Conservation (phyloP, 2,797 vertebrate species). For the Adrianichthys oophorus region DNA sequence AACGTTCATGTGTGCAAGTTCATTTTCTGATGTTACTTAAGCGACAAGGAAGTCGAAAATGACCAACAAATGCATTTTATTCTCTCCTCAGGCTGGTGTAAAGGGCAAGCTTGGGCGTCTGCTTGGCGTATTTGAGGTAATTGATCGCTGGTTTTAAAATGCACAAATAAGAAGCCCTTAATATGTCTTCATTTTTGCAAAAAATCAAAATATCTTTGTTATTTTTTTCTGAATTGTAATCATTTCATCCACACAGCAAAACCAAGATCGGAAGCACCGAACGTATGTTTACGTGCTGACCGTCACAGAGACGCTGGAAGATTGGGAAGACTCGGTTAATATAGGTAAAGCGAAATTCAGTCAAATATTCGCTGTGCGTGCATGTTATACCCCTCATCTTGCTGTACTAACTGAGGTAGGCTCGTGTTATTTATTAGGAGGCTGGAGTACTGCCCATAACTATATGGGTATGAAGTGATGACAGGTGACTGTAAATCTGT, state of each 20-base stretch:
- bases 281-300: conserved; percentile 97
- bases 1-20: conserved; percentile 5
- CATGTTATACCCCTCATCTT: neutral
- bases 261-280: conserved; percentile 96
- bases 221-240: conserved; percentile 4
- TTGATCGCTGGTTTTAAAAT: neutral
- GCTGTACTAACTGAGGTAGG: conserved; percentile 2
- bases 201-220: no score
- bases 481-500: conserved; percentile 52
- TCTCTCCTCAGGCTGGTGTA: conserved; percentile 87
- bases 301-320: conserved; percentile 96
- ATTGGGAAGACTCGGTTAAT: conserved; percentile 97
- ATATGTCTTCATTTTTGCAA: neutral
- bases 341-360: conserved; percentile 81
- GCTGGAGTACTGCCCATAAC: neutral
- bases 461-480: conserved; percentile 24
- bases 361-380: conserved; percentile 1
- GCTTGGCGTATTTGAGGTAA: conserved; percentile 97
- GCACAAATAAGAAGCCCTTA: neutral
- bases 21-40: neutral
- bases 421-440: conserved; percentile 25
- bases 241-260: conserved; percentile 80
- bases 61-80: neutral
- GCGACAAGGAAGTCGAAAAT: conserved; percentile 6
- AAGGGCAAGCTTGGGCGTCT: conserved; percentile 95